Evolutionary conservation across 1,140 invertebrate genomes (phyloP).

Genomic region (Drosophila kepulauana): DNA sequence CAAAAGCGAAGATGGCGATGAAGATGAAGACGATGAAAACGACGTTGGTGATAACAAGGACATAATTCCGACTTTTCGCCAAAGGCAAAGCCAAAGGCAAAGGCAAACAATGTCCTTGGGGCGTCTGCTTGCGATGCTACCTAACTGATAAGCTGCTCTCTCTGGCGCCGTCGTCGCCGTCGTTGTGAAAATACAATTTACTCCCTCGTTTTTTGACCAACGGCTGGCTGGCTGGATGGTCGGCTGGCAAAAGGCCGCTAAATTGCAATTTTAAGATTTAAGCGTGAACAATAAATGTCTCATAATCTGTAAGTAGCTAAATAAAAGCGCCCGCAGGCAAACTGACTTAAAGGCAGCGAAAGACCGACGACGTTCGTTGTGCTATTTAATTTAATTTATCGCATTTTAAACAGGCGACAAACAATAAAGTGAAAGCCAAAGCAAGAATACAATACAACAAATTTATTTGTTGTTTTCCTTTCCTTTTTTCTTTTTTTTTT

Average conservation of each 20-base stretch:
- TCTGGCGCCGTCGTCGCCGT: neutral
- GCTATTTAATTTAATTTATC: constrained; percentile 83
- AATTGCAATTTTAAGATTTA: constrained; percentile 83
- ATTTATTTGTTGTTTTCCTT: constrained; percentile 75
- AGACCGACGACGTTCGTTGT: neutral
- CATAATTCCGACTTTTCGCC: constrained; percentile 59
- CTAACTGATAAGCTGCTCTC: constrained; percentile 31
- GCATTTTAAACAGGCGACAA: constrained; percentile 79
- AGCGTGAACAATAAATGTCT: constrained; percentile 83
- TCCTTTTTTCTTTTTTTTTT: too few relatives aligned
- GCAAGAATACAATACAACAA: constrained; percentile 58
- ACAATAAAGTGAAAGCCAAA: constrained; percentile 60
- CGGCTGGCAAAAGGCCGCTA: constrained; percentile 57
- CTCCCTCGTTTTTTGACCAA: constrained; percentile 43
- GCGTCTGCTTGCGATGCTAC: constrained; percentile 17
- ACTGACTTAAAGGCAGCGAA: neutral
- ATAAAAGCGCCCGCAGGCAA: constrained; percentile 62
- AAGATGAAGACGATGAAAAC: constrained; percentile 9
- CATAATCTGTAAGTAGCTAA: constrained; percentile 83
- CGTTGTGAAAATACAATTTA: neutral
- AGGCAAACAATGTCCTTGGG: constrained; percentile 69
- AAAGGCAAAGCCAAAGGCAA: constrained; percentile 11
- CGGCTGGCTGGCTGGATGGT: neutral
- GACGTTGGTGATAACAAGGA: constrained; percentile 27
- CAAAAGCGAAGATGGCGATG: constrained; percentile 54